Conservation (phyloP, 2,113 vertebrate genomes). For the Scalopus aquaticus region DNA sequence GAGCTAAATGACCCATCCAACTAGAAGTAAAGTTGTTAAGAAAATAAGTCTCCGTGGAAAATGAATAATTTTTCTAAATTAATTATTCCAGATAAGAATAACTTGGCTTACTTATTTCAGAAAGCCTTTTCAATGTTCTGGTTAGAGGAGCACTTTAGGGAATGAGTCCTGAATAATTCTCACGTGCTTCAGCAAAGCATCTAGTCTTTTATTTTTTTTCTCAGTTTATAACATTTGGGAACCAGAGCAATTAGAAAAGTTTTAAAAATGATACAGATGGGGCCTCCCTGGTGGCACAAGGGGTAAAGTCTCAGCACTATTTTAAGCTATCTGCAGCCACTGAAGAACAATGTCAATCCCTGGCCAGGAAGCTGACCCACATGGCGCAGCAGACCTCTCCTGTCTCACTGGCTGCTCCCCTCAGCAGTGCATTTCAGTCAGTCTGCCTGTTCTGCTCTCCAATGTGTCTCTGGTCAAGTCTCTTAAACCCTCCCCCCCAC, state of each 20-base stretch:
- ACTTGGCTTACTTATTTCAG: constrained; percentile 29
- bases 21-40: constrained; percentile 7
- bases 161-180: constrained; percentile 38
- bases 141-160: neutral
- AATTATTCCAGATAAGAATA: constrained; percentile 58
- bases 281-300: too few species aligned
- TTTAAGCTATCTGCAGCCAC: too few species aligned
- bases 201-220: neutral
- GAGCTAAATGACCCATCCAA: neutral
- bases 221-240: neutral
- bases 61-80: constrained; percentile 56
- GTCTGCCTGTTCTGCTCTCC: too few species aligned
- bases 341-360: too few species aligned
- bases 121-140: neutral
- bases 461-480: too few species aligned
- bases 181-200: neutral
- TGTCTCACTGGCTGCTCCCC: too few species aligned
- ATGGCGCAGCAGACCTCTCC: too few species aligned
- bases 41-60: constrained; percentile 47
- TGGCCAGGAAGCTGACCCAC: too few species aligned
- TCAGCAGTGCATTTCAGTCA: too few species aligned
- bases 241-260: constrained; percentile 21
- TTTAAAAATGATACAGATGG: constrained; percentile 21
- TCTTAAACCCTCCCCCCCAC: too few species aligned
- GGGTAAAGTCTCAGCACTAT: too few species aligned